These are phyloP conservation scores for Rhizoglyphus robini DNA, from an alignment of 1,140 invertebrate genomes.

Conservation along the genomic window DNA sequence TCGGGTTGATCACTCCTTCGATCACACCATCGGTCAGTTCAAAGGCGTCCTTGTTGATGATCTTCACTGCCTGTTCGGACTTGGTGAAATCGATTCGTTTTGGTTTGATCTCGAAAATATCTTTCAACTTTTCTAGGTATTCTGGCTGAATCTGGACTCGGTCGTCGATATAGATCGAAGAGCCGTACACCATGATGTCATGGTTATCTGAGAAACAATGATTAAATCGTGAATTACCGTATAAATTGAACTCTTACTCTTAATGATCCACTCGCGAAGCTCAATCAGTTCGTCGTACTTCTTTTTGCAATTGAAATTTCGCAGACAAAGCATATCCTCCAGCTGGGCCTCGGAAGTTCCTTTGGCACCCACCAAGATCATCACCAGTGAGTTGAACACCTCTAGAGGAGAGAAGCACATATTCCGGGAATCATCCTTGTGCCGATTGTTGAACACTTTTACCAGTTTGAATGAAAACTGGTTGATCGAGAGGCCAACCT, in stretches of 20 bases:
- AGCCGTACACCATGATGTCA: slow-evolving; percentile 18
- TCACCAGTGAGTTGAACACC: slow-evolving; percentile 20
- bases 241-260: neutral
- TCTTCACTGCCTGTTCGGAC: slow-evolving; percentile 11
- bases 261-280: neutral
- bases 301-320: neutral
- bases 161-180: slow-evolving; percentile 20
- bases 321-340: slow-evolving; percentile 3
- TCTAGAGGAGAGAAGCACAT: slow-evolving; percentile 16
- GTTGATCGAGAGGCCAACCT: slow-evolving; percentile 2
- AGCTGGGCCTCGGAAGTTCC: slow-evolving; percentile 9
- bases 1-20: neutral
- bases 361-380: slow-evolving; percentile 21
- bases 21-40: slow-evolving; percentile 19
- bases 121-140: slow-evolving; percentile 1
- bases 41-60: slow-evolving; percentile 18
- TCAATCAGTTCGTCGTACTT: neutral
- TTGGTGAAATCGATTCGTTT: slow-evolving; percentile 18
- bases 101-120: slow-evolving; percentile 21
- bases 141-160: neutral
- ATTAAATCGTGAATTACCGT: neutral
- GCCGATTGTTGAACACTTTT: slow-evolving; percentile 5
- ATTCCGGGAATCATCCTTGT: slow-evolving; percentile 14
- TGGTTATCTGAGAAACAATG: slow-evolving; percentile 1
- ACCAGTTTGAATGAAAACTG: slow-evolving; percentile 19